These are phyloP conservation scores for Notodonta dromedarius DNA, from an alignment of 2,888 invertebrate species.

Conservation along the genomic window DNA sequence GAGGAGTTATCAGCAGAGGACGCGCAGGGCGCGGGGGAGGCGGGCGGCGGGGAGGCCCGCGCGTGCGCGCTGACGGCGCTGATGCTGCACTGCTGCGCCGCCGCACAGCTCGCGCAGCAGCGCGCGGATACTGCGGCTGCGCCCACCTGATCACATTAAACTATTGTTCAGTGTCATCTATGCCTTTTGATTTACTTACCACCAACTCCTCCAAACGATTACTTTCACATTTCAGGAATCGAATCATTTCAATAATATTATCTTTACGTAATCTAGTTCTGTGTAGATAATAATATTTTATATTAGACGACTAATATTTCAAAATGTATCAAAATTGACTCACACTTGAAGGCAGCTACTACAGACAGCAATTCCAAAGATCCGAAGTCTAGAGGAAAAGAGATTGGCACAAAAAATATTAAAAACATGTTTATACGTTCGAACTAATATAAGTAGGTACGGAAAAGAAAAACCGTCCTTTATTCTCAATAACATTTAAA, in stretches of 20 bases:
- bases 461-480: not conserved
- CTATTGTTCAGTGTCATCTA: conserved; percentile 50
- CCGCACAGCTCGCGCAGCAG: conserved; percentile 90
- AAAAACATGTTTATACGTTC: too few relatives aligned
- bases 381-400: too few relatives aligned
- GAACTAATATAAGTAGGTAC: too few relatives aligned
- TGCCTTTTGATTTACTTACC: conserved; percentile 32
- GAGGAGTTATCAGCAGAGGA: conserved; percentile 73
- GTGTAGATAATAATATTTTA: too few relatives aligned
- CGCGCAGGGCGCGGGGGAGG: conserved; percentile 49
- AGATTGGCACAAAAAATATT: too few relatives aligned
- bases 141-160: conserved; percentile 66
- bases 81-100: conserved; percentile 97
- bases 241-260: too few relatives aligned
- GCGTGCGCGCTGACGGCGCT: conserved; percentile 96
- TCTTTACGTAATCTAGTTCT: too few relatives aligned
- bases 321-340: too few relatives aligned
- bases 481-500: conserved; percentile 3
- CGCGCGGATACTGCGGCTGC: conserved; percentile 51
- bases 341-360: too few relatives aligned
- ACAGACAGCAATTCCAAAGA: too few relatives aligned
- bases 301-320: too few relatives aligned
- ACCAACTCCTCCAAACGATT: not conserved
- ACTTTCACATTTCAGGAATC: too few relatives aligned
- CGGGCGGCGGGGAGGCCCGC: conserved; percentile 88